Percentiles rank a stretch among this genome's conserved stretches.
Evolutionary conservation across 1,140 invertebrate species (phyloP).

Genomic region (Druon quercuslanigerum): DNA sequence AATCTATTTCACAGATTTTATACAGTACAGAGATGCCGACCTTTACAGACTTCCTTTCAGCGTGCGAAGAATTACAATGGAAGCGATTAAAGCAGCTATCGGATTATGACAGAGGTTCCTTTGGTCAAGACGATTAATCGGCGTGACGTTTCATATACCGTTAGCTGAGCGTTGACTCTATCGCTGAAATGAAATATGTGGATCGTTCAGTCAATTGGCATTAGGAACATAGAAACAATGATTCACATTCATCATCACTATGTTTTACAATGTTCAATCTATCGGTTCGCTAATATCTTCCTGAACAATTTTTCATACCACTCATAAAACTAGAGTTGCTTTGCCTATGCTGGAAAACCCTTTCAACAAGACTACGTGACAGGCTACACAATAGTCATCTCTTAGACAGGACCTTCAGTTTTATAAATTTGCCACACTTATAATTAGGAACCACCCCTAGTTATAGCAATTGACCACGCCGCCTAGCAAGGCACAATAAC

Average conservation of each 20-base stretch:
- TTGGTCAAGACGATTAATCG: slow-evolving; percentile 21
- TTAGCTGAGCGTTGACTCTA: slow-evolving; percentile 7
- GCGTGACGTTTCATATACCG: slow-evolving; percentile 10
- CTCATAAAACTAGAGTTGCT: not conserved
- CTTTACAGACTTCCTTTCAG: slow-evolving; percentile 25
- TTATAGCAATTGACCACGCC: too few species aligned
- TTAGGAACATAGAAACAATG: not conserved
- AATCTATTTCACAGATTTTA: slow-evolving; percentile 24
- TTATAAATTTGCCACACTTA: too few species aligned
- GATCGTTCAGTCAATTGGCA: slow-evolving; percentile 20
- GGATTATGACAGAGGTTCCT: slow-evolving; percentile 28
- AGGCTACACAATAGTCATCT: too few species aligned
- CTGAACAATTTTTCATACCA: not conserved
- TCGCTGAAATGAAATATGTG: slow-evolving; percentile 17
- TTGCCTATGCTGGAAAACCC: not conserved
- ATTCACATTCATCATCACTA: not conserved
- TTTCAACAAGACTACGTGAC: not conserved
- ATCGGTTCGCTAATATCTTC: not conserved
- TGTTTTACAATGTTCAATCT: not conserved
- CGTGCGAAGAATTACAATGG: slow-evolving; percentile 13
- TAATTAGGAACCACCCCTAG: too few species aligned
- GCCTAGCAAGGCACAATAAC: too few species aligned
- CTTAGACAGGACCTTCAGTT: too few species aligned
- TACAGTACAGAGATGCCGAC: slow-evolving; percentile 7
- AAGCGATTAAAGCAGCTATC: slow-evolving; percentile 23